phyloP scores from a whole-genome alignment of 2,888 invertebrate genomes.

The Cheilosia grossa region DNA sequence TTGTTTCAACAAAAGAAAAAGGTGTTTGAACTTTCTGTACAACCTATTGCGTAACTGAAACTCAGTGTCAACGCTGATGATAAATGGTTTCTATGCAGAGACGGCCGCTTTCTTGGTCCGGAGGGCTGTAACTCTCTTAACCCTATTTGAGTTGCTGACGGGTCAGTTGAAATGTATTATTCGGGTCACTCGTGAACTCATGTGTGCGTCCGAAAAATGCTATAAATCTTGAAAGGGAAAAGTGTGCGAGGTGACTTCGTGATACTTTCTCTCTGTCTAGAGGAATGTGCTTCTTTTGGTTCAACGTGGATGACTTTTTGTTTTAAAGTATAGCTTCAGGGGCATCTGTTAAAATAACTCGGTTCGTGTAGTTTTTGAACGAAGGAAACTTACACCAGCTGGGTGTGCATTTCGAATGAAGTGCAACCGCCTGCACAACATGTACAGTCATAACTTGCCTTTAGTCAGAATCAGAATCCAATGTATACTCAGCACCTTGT shows the following conservation, averaged over 20 bases:
- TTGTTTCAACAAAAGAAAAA: conserved; percentile 6
- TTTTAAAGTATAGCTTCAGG: neutral
- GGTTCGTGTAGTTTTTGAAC: neutral
- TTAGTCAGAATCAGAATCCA: neutral
- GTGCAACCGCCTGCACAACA: neutral
- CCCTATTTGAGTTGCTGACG: conserved; percentile 1
- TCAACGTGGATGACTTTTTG: neutral
- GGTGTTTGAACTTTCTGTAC: conserved; percentile 37
- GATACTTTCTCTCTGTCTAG: neutral
- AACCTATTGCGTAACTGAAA: neutral
- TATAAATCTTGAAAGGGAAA: neutral
- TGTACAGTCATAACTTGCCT: neutral
- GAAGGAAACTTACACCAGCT: no score
- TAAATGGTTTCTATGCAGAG: conserved; percentile 47
- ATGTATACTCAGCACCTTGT: no score
- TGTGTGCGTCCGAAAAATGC: neutral
- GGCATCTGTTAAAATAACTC: neutral
- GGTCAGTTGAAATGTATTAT: conserved; percentile 2
- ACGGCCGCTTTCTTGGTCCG: conserved; percentile 1
- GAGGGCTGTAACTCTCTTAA: conserved; percentile 16
- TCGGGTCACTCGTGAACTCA: neutral
- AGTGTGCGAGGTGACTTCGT: neutral
- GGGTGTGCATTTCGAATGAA: neutral
- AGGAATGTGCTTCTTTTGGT: no score
- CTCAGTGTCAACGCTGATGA: conserved; percentile 38